Base-by-base conservation (phyloP, 2,888 invertebrate genomes). In the Eutolmus rufibarbis region DNA sequence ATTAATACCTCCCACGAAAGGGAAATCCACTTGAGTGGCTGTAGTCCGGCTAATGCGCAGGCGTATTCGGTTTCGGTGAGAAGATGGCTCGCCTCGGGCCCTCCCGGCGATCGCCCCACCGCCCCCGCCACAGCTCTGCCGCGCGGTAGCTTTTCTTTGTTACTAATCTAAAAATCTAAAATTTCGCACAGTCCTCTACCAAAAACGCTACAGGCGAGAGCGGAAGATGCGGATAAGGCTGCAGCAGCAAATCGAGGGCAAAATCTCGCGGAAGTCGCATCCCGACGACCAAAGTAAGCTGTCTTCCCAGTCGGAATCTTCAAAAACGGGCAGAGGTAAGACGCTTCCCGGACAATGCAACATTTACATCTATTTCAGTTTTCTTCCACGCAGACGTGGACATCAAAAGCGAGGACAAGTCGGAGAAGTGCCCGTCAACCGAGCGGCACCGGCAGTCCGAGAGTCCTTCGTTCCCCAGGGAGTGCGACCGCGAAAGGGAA, bases 161-260 rank as follows among this genome's bases (percentile, higher is more conserved):
- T 66, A 84, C 82, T 84, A 66, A 66, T 66, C n/a, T 16, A 84
- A 34, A 34, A 86, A n/a, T 43, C 94, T 74, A 16, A 46, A 16
- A 46, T 46, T 3, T 46, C 43, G 14, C 94, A 28, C 95, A 98
- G 98, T 96, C 89, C 94, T 96, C 92, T 97, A 97, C 93, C 97
- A 98, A 93, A 98, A 98, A 92, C 95, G 97, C 89, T 94, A 97
- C 93, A 96, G 97, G 94, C 96, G 97, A 91, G 98, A 98, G 92
- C 95, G 96, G 90, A 95, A 97, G 92, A 95, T 96, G 89, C 94
- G 97, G 90, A 95, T 96, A 91, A 95, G 96, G 90, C 94, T 97
- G 87, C 97, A 98, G 91, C 97, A 97, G 90, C 97, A 97, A 91
- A 93, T 98, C 89, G 97, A 97, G 92, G 94, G 96, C 90, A 97